A percentile compares a stretch with the other conserved stretches of the same genome.
Evolutionary conservation across 2,113 vertebrate species (phyloP).

Genomic region (Meriones unguiculatus): DNA sequence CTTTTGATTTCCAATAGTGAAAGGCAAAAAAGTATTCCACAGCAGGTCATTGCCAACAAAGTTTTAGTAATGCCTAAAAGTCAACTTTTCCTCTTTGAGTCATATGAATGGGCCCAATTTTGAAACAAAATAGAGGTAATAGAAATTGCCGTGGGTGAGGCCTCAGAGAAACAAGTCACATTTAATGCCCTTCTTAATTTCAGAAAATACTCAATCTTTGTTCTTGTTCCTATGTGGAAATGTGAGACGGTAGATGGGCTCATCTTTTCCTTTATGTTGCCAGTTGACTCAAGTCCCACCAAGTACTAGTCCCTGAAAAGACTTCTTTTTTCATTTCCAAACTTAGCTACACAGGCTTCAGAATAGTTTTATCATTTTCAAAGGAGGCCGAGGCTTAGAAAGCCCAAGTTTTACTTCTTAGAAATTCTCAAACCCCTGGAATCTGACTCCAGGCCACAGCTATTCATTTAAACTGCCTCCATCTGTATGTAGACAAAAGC

Average conservation of each 20-base stretch:
- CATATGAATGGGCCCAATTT: neutral
- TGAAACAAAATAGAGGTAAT: neutral
- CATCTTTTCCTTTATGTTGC: neutral
- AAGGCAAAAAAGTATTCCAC: neutral
- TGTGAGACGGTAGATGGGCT: neutral
- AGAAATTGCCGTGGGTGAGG: neutral
- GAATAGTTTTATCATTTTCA: neutral
- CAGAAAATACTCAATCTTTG: neutral
- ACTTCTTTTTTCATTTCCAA: neutral
- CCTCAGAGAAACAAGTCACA: neutral
- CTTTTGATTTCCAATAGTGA: constrained; percentile 5
- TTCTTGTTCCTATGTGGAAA: neutral
- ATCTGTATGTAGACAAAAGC: constrained; percentile 28
- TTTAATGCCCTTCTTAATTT: constrained; percentile 44
- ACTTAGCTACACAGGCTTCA: constrained; percentile 18
- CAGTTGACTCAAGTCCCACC: neutral
- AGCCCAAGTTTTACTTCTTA: neutral
- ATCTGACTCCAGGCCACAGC: neutral
- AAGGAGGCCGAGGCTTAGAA: neutral
- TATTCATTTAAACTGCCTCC: neutral
- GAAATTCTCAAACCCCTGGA: neutral
- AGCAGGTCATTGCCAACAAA: neutral
- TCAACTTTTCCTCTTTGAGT: neutral
- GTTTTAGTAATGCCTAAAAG: neutral
- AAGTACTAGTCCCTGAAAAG: neutral